phyloP scores from a whole-genome alignment of 2,888 invertebrate species.

The Rhimphoctona megacephalus region DNA sequence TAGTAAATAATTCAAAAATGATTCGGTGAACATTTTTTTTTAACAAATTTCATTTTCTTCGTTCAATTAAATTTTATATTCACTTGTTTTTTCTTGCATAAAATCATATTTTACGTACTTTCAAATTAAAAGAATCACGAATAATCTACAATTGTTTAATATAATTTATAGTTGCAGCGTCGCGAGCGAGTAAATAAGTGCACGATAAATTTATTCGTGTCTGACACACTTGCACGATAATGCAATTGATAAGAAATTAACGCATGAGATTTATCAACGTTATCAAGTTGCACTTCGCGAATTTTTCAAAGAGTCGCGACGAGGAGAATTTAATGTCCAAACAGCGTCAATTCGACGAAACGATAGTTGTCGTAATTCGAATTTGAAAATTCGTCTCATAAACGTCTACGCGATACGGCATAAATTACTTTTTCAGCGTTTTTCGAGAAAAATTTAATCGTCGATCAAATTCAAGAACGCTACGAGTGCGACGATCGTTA shows the following conservation, averaged over 20 bases:
- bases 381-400: not conserved
- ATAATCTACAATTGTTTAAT: not conserved
- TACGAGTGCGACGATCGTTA: not conserved
- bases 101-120: not conserved
- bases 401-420: not conserved
- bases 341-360: not conserved
- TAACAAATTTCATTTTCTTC: no score
- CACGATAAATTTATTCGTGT: not conserved
- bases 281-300: slow-evolving; percentile 6
- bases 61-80: not conserved
- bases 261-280: not conserved
- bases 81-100: not conserved
- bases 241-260: slow-evolving; percentile 26
- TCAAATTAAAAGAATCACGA: not conserved
- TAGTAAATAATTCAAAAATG: no score
- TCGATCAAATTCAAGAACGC: not conserved
- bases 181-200: not conserved
- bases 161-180: slow-evolving; percentile 5
- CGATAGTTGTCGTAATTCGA: not conserved
- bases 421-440: not conserved
- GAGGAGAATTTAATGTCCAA: not conserved
- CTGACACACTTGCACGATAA: slow-evolving; percentile 4
- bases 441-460: not conserved
- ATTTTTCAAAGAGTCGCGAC: not conserved
- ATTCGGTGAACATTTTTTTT: no score